Percentiles rank a stretch among this genome's conserved stretches.
Evolutionary conservation across 2,113 vertebrate species (phyloP).

Genomic region (Pseudorectes ferrugineus): DNA sequence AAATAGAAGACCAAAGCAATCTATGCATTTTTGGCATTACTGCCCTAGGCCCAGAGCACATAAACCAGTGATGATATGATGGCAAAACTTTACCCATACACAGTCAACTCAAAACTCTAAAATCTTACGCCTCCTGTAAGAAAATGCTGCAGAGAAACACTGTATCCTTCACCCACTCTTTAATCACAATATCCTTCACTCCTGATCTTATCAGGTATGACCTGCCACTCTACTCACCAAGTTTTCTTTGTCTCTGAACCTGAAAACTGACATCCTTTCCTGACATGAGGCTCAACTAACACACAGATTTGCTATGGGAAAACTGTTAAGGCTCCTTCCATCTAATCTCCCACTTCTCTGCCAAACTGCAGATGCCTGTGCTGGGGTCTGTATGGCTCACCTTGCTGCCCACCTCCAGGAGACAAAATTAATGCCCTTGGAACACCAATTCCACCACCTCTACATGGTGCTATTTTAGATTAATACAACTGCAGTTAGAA

Average conservation of each 20-base stretch:
- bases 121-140: background rate
- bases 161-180: background rate
- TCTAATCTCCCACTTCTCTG: background rate
- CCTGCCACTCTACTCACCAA: background rate
- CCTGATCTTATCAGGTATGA: background rate
- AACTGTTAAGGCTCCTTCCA: background rate
- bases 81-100: background rate
- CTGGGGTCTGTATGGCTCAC: background rate
- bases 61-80: background rate
- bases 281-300: background rate
- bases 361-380: background rate
- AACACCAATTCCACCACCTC: background rate
- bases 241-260: background rate
- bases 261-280: background rate
- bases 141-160: background rate
- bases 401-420: background rate
- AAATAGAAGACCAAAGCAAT: background rate
- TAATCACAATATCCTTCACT: background rate
- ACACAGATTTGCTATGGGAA: background rate
- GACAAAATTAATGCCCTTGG: background rate
- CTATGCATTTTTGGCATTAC: background rate
- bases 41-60: background rate
- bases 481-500: background rate
- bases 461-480: background rate
- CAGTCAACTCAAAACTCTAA: background rate